Evolutionary conservation across 2,797 vertebrate genomes (phyloP), one percentile per base, ranked within the genome.

Genomic region (Carduelis carduelis): DNA sequence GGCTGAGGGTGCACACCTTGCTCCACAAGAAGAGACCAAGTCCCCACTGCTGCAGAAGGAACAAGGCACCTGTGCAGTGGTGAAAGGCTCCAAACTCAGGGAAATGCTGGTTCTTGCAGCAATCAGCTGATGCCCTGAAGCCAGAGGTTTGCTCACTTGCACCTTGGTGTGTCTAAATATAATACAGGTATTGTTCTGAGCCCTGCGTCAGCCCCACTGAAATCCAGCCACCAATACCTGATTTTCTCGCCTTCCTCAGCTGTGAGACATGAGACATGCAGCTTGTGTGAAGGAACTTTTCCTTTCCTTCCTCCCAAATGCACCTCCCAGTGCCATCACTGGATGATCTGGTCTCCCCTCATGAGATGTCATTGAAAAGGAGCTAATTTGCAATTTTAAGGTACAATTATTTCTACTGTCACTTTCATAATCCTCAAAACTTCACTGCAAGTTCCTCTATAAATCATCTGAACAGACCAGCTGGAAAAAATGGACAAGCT

Each of bases 51-150:
- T 84, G 55, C 82, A 83, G 76, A 75, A 70, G 72, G 39, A 87
- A 24, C 57, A 70, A 63, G n/a, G 63, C 81, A 72, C 27, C 49
- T 8, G 2, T 83, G 71, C 83, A 87, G 70, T 28, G 41, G 2
- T 87, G 69, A 78, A 93, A 92, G 78, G 80, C 61, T 92, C 52
- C 75, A 41, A 88, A 89, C 7, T 24, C 30, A 50, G 78, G 83
- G 74, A 95, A 95, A 82, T 92, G 83, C 69, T 87, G 75, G 64
- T 80, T 95, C 81, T 89, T 96, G 91, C 61, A 95, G 82, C 81
- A 83, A 82, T 75, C 93, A 96, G 91, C 83, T 95, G 96, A 96
- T 96, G 94, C 96, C 93, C 94, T 72, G 81, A 68, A 95, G 93
- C 90, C 68, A 94, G 83, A 89, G 80, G 93, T 90, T 92, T 91